Evolutionary conservation across 2,888 invertebrate species (phyloP), one percentile per base, ranked within the genome.

Genomic region (Athalia circularis): DNA sequence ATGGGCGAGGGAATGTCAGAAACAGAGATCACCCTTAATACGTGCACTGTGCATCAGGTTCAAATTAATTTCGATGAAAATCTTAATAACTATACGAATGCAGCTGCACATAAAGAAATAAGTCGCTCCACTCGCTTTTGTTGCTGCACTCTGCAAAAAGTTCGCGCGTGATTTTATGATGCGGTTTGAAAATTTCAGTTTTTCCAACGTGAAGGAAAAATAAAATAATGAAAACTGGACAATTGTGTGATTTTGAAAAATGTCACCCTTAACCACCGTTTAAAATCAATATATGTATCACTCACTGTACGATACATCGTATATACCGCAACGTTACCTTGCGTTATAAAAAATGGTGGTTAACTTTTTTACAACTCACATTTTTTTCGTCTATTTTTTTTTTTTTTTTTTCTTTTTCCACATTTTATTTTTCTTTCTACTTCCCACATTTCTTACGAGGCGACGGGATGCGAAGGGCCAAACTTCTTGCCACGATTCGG

Each of bases 401-500:
- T 45, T 8, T 7, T 29, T 11, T 52, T 48, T 65, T 15, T 15
- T 9, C 7, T 15, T 15, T 8, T 13, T 67, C 50, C 6, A 6
- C 54, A 9, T n/a, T 4, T 11, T 54, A 54, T 54, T 9, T n/a
- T 7, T 11, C 11, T n/a, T 29, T 29, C 29, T 29, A 2, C 29
- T 64, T 7, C 43, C 29, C 45, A 43, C 50, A 50, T 50, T 67
- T 8, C 50, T 67, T 9, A 50, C 67, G 54, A 52, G 29, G 52
- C n/a, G 11, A 29, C 29, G 29, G 1, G 68, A 29, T 29, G 11
- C 50, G 50, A 29, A 65, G 48, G 65, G 47, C 65, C 68, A 72
- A 72, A 72, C 72, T 59, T 72, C 15, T 72, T 45, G 57, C 72
- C 72, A 72, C 70, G 70, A 59, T 59, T 11, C 59, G n/a, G 57